Evolutionary conservation across 2,113 vertebrate species (phyloP), one percentile per base, ranked within the genome.

Genomic region (Mellivora capensis): DNA sequence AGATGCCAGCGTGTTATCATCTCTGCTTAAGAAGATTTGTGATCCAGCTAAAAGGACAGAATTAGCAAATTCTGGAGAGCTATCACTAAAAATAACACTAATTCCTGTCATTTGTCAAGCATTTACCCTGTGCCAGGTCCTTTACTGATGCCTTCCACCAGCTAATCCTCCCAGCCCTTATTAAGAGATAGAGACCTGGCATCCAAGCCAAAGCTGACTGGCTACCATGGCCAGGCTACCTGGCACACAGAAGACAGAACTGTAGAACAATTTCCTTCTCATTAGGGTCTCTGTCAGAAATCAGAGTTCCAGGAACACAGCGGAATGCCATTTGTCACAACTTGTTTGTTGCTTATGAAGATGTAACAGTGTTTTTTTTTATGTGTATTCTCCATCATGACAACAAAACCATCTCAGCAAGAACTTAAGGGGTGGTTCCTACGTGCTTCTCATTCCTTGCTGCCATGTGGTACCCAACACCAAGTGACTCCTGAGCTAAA

Each of bases 401-500:
- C 74, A 57, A 61, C 39, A 59, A 42, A 85, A 79, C 47, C 0
- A 0, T 89, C 82, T 90, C 92, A 54, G 80, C 31, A 74, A 67
- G 52, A 87, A 84, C 42, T 8, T 84, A 49, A 62, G 62, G 21
- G 79, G 93, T 49, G 76, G 71, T 49, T 87, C 64, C 9, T 17
- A 42, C 0, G 37, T 29, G 23, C 25, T 42, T 47, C 39, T 76
- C 80, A 76, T 71, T 90, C 61, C 81, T 64, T 3, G 27, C 94
- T 82, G 47, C 44, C 44, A 4, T 44, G 79, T 90, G 44, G 69
- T 54, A 52, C 39, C 42, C 0, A 1, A 81, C 42, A 85, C 11
- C 88, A 87, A 93, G 77, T 42, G 64, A 67, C 37, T 91, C 64
- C 52, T 54, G 72, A 82, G 77, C 62, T 87, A 74, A 93, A 95